These are phyloP conservation scores for Vesta saturnalis DNA, from an alignment of 2,888 invertebrate genomes.

Conservation along the genomic window DNA sequence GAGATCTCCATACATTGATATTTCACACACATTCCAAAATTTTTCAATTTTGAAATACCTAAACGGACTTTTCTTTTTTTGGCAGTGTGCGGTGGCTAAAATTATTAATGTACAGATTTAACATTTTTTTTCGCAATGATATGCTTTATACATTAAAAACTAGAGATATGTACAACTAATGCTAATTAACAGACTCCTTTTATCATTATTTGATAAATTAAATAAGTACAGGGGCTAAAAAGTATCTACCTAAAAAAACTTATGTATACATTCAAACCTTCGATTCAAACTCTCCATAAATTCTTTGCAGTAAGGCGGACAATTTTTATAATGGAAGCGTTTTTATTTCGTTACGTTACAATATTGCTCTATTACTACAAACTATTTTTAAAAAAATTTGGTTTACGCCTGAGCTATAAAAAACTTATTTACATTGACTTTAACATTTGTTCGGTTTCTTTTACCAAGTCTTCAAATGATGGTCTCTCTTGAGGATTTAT, in stretches of 20 bases:
- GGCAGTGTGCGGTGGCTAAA: constrained; percentile 60
- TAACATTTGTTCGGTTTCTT: constrained; percentile 64
- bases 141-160: constrained; percentile 31
- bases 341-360: constrained; percentile 19
- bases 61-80: constrained; percentile 29
- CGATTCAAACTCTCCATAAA: constrained; percentile 23
- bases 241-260: constrained; percentile 10
- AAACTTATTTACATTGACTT: constrained; percentile 57
- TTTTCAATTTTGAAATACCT: not conserved
- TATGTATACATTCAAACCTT: constrained; percentile 14
- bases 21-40: not conserved
- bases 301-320: constrained; percentile 38
- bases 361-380: constrained; percentile 31
- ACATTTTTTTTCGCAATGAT: constrained; percentile 18
- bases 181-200: constrained; percentile 15
- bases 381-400: constrained; percentile 38
- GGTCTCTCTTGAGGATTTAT: constrained; percentile 75
- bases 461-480: constrained; percentile 70
- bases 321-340: constrained; percentile 34
- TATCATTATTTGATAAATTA: constrained; percentile 21
- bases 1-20: constrained; percentile 21
- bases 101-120: constrained; percentile 55
- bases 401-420: constrained; percentile 41
- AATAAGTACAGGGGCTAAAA: constrained; percentile 24
- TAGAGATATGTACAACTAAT: constrained; percentile 34